Evolutionary conservation across 2,888 invertebrate species (phyloP).

Genomic region (Leucoma salicis): DNA sequence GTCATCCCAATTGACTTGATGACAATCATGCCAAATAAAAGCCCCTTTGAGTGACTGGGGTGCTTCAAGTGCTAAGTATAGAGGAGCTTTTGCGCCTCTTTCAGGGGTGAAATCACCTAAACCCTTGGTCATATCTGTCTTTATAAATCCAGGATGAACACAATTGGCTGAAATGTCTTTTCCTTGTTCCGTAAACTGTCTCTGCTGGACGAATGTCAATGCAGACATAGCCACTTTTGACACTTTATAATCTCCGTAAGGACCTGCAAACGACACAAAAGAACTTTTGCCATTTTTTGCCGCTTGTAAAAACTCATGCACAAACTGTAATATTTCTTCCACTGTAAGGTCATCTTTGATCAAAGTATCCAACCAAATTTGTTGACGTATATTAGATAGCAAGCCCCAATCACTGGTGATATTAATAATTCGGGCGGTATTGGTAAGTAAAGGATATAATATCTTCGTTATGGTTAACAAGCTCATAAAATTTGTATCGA

Average conservation of each 20-base stretch:
- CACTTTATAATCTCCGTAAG: conserved; percentile 76
- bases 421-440: conserved; percentile 89
- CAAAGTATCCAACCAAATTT: conserved; percentile 68
- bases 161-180: conserved; percentile 73
- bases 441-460: conserved; percentile 86
- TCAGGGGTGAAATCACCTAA: conserved; percentile 75
- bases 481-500: conserved; percentile 87
- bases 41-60: conserved; percentile 71
- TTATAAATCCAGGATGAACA: conserved; percentile 77
- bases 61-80: conserved; percentile 70
- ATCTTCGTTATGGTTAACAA: conserved; percentile 84
- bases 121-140: conserved; percentile 76
- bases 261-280: conserved; percentile 69
- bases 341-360: conserved; percentile 73
- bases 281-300: conserved; percentile 70
- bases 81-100: conserved; percentile 67
- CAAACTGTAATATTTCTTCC: conserved; percentile 76
- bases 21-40: conserved; percentile 76
- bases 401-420: conserved; percentile 85
- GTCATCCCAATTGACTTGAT: conserved; percentile 78
- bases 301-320: conserved; percentile 81
- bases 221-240: conserved; percentile 76
- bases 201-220: conserved; percentile 73
- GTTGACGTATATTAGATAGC: conserved; percentile 71
- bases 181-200: conserved; percentile 72